These are phyloP conservation scores for Pseudolycoriella hygida DNA, from an alignment of 2,888 invertebrate species.

Conservation along the genomic window DNA sequence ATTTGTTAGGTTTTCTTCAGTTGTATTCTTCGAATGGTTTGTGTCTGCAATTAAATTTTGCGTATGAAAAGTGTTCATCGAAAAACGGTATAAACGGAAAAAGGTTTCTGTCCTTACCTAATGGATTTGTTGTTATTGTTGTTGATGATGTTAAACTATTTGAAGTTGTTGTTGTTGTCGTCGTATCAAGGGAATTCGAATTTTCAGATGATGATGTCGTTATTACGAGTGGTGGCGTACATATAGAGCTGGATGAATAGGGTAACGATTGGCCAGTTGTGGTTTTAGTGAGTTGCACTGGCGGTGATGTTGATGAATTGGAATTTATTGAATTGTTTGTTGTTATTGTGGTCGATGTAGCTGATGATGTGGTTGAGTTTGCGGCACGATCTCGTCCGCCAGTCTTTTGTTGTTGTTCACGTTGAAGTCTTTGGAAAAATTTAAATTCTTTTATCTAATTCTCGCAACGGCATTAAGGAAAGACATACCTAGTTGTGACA, in stretches of 20 bases:
- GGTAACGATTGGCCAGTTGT: constrained; percentile 11
- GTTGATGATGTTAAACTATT: constrained; percentile 12
- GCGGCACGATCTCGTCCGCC: constrained; percentile 23
- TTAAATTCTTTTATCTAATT: neutral
- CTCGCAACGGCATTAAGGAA: neutral
- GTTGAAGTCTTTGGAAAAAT: constrained; percentile 39
- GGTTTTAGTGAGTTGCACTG: constrained; percentile 2
- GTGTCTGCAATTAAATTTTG: too few species aligned
- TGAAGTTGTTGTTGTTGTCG: constrained; percentile 11
- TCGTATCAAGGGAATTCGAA: constrained; percentile 6
- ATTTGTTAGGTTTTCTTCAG: too few species aligned
- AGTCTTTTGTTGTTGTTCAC: constrained; percentile 55
- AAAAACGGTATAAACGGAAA: too few species aligned
- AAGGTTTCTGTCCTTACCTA: constrained; percentile 1
- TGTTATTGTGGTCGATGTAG: constrained; percentile 16
- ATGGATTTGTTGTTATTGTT: constrained; percentile 7
- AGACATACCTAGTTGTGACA: constrained; percentile 44
- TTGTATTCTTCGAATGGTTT: too few species aligned
- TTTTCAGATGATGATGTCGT: constrained; percentile 10
- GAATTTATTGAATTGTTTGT: constrained; percentile 12
- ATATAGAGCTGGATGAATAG: neutral
- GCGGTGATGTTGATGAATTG: constrained; percentile 9
- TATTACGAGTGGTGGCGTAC: constrained; percentile 10
- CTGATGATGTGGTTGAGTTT: constrained; percentile 13
- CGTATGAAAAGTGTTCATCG: too few species aligned